phyloP scores from a whole-genome alignment of 92 coral and sea anemone genomes.

The Actinernus sp. region DNA sequence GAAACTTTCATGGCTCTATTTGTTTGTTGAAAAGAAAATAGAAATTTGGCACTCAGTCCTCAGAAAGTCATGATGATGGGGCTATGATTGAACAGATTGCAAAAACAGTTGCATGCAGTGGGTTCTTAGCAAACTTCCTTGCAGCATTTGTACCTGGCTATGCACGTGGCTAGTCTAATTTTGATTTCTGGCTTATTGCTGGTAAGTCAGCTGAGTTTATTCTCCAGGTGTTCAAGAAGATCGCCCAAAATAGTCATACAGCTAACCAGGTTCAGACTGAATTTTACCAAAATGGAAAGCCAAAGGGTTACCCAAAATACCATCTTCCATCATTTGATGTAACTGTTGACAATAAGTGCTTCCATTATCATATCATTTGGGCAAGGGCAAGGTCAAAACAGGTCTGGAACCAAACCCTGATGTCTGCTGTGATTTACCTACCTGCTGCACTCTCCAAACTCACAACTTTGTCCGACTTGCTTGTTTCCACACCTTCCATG shows the following conservation, averaged over 20 bases:
- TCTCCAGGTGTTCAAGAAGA: conserved; percentile 19
- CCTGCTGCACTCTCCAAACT: conserved; percentile 1
- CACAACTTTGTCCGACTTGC: conserved; percentile 8
- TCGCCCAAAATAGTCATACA: conserved; percentile 15
- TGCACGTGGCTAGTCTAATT: conserved; percentile 9
- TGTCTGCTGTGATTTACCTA: conserved; percentile 21
- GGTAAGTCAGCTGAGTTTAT: conserved; percentile 53
- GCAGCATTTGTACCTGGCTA: conserved; percentile 34
- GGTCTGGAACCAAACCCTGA: conserved; percentile 25
- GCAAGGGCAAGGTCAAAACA: neutral
- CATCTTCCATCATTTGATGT: conserved; percentile 19
- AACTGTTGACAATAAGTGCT: conserved; percentile 26
- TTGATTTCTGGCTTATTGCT: conserved; percentile 36
- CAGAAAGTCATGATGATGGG: neutral
- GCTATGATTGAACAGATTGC: neutral
- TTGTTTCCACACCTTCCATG: conserved; percentile 31
- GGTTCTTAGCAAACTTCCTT: conserved; percentile 31
- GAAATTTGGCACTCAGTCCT: conserved; percentile 50
- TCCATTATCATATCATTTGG: conserved; percentile 17
- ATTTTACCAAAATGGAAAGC: conserved; percentile 30
- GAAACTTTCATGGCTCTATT: conserved; percentile 27
- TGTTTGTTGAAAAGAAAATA: conserved; percentile 41
- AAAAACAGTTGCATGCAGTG: conserved; percentile 20
- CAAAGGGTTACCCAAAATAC: conserved; percentile 29
- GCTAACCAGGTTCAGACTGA: conserved; percentile 26